Conservation (phyloP, 30 jellyfish, hydroid and myxozoan genomes). For the Catostylus mosaicus region DNA sequence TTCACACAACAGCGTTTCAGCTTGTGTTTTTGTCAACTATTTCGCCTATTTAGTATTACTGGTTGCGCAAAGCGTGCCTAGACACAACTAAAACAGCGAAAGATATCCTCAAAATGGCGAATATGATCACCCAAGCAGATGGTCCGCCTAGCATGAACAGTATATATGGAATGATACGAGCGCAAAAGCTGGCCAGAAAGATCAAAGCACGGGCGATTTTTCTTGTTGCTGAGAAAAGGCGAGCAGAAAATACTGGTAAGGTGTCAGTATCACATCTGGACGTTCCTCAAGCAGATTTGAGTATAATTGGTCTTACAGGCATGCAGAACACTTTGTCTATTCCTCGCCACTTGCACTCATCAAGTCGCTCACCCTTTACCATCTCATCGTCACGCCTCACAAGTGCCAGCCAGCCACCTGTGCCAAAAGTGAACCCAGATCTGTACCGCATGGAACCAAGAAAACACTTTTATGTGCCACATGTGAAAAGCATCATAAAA, state of each 20-base stretch:
- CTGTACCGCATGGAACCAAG: constrained; percentile 56
- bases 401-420: constrained; percentile 55
- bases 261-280: constrained; percentile 28
- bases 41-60: background rate
- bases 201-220: constrained; percentile 60
- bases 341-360: constrained; percentile 45
- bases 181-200: constrained; percentile 66
- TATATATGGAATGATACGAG: constrained; percentile 69
- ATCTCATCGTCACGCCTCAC: constrained; percentile 55
- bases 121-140: background rate
- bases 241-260: constrained; percentile 41
- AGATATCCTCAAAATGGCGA: constrained; percentile 58
- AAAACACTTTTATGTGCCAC: constrained; percentile 48
- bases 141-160: constrained; percentile 40
- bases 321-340: constrained; percentile 38
- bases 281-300: constrained; percentile 33
- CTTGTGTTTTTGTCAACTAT: background rate
- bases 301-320: constrained; percentile 9
- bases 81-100: constrained; percentile 45
- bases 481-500: constrained; percentile 48
- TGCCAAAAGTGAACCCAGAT: constrained; percentile 54
- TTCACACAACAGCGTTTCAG: background rate
- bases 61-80: background rate
- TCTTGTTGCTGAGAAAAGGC: constrained; percentile 53
- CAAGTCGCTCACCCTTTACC: constrained; percentile 32